These are phyloP conservation scores for Ispidina picta DNA, from an alignment of 2,797 vertebrate genomes.

Conservation along the genomic window DNA sequence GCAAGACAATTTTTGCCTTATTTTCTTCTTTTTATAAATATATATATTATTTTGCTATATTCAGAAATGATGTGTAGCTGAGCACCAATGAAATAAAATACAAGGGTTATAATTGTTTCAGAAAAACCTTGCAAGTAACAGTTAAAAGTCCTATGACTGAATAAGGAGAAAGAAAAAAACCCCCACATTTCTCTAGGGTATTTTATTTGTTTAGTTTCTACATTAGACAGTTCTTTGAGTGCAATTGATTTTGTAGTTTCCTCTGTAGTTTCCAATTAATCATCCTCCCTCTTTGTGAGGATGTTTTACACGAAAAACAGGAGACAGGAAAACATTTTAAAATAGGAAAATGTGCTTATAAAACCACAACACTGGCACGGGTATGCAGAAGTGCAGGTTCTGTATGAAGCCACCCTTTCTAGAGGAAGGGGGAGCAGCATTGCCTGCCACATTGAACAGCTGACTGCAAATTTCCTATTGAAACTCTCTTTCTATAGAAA, in stretches of 20 bases:
- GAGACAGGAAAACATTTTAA: constrained; percentile 53
- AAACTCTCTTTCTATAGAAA: constrained; percentile 51
- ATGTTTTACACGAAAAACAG: constrained; percentile 55
- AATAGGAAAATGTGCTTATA: constrained; percentile 34
- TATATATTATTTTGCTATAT: neutral
- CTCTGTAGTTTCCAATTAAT: constrained; percentile 60
- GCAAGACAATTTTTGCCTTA: neutral
- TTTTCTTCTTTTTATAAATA: neutral
- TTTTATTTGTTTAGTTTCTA: constrained; percentile 29
- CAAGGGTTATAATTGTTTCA: neutral
- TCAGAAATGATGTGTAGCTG: neutral
- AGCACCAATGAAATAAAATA: neutral
- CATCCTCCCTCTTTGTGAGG: constrained; percentile 1
- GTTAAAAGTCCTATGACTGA: neutral
- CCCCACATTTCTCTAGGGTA: neutral
- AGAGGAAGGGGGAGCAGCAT: neutral
- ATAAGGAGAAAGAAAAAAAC: neutral
- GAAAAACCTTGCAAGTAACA: neutral
- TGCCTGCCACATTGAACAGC: neutral
- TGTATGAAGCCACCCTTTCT: neutral
- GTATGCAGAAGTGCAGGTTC: constrained; percentile 19
- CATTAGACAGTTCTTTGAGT: constrained; percentile 50
- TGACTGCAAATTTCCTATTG: constrained; percentile 56
- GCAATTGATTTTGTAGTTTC: constrained; percentile 68
- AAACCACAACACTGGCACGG: constrained; percentile 29